A percentile compares a stretch with the other conserved stretches of the same genome.
These are phyloP conservation scores for Vanessa atalanta DNA, from an alignment of 1,140 invertebrate genomes.

Conservation along the genomic window DNA sequence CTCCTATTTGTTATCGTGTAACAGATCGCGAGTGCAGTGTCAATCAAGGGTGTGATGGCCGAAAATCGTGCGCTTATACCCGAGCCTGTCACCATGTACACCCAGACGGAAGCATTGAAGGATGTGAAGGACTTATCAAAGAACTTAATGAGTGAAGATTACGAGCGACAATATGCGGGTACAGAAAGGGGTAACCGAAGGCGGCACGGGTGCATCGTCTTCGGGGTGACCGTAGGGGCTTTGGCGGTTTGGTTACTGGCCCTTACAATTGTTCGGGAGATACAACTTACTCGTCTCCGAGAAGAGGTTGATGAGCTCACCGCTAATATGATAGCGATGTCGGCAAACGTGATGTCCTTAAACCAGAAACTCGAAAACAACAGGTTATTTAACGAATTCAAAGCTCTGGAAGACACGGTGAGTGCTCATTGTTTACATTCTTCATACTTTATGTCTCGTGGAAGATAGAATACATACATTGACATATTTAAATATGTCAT, in stretches of 20 bases:
- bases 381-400: conserved; percentile 65
- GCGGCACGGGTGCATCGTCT: conserved; percentile 49
- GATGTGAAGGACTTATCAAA: conserved; percentile 69
- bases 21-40: conserved; percentile 61
- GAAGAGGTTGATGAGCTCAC: conserved; percentile 64
- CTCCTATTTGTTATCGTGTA: conserved; percentile 41
- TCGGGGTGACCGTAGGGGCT: conserved; percentile 47
- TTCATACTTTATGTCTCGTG: not conserved
- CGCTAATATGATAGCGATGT: conserved; percentile 63
- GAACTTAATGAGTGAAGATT: conserved; percentile 73
- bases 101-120: conserved; percentile 61
- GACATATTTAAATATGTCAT: conserved; percentile 32
- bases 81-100: conserved; percentile 62
- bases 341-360: conserved; percentile 59
- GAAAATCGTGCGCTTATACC: conserved; percentile 65
- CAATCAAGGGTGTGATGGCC: conserved; percentile 52
- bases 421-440: conserved; percentile 42
- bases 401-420: conserved; percentile 70
- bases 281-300: conserved; percentile 58
- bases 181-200: conserved; percentile 47
- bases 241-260: conserved; percentile 57
- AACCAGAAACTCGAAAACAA: conserved; percentile 64
- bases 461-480: conserved; percentile 2
- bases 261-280: conserved; percentile 58
- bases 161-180: conserved; percentile 63